Percentiles rank a stretch among this genome's conserved stretches.
These are phyloP conservation scores for Elephas maximus DNA, from an alignment of 2,113 vertebrate species.

Conservation along the genomic window DNA sequence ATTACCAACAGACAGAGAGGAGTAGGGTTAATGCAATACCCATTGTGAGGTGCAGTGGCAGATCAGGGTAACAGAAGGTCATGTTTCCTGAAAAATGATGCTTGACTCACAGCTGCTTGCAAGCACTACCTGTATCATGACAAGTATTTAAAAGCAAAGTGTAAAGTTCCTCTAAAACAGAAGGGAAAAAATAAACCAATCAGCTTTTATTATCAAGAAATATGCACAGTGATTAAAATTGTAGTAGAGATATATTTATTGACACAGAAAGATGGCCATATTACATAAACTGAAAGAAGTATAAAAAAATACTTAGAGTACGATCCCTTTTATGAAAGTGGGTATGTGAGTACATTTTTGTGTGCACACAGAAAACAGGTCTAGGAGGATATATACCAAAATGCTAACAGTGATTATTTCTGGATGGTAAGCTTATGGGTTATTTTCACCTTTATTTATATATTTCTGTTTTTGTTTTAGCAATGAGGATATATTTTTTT, in stretches of 20 bases:
- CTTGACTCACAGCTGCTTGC: constrained; percentile 28
- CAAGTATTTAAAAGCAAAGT: constrained; percentile 58
- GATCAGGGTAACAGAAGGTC: constrained; percentile 29
- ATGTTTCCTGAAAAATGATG: constrained; percentile 63
- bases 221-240: neutral
- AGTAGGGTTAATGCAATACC: constrained; percentile 41
- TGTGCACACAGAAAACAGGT: neutral
- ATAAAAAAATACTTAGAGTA: neutral
- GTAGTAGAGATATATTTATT: neutral
- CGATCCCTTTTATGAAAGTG: neutral
- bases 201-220: constrained; percentile 7
- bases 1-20: constrained; percentile 49
- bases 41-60: constrained; percentile 51
- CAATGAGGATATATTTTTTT: neutral
- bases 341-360: neutral
- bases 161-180: neutral
- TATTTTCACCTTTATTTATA: constrained; percentile 16
- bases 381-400: neutral
- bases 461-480: neutral
- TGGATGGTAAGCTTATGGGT: neutral
- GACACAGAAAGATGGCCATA: neutral
- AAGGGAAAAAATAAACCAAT: neutral
- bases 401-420: constrained; percentile 19
- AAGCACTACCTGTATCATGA: constrained; percentile 12
- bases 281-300: constrained; percentile 20